Evolutionary conservation across 2,797 vertebrate species (phyloP).

Genomic region (Diplodus puntazzo): DNA sequence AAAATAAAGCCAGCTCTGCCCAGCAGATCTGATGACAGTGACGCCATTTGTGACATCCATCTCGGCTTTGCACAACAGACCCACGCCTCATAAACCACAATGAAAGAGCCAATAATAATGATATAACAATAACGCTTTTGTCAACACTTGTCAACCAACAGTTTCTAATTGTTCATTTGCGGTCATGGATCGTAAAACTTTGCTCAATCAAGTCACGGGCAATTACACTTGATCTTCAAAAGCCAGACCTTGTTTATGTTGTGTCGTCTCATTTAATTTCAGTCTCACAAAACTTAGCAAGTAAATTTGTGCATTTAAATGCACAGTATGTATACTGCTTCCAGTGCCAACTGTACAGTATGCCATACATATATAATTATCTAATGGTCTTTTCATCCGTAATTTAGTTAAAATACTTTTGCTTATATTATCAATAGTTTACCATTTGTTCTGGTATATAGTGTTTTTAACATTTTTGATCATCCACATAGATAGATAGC

Average conservation of each 20-base stretch:
- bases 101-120: neutral
- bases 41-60: constrained; percentile 13
- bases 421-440: too few relatives aligned
- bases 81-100: constrained; percentile 17
- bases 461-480: too few relatives aligned
- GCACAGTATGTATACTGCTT: too few relatives aligned
- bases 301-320: neutral
- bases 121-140: constrained; percentile 13
- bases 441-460: too few relatives aligned
- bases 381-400: too few relatives aligned
- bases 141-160: constrained; percentile 10
- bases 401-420: too few relatives aligned
- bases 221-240: neutral
- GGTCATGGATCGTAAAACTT: constrained; percentile 15
- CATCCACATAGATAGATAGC: too few relatives aligned
- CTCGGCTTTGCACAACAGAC: constrained; percentile 14
- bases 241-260: neutral
- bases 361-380: too few relatives aligned
- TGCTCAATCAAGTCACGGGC: neutral
- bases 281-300: neutral
- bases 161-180: constrained; percentile 30
- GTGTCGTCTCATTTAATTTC: neutral
- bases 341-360: too few relatives aligned
- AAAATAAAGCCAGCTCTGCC: constrained; percentile 16
- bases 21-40: constrained; percentile 6